Conservation (phyloP, 2,797 vertebrate species). For the Tapera naevia region DNA sequence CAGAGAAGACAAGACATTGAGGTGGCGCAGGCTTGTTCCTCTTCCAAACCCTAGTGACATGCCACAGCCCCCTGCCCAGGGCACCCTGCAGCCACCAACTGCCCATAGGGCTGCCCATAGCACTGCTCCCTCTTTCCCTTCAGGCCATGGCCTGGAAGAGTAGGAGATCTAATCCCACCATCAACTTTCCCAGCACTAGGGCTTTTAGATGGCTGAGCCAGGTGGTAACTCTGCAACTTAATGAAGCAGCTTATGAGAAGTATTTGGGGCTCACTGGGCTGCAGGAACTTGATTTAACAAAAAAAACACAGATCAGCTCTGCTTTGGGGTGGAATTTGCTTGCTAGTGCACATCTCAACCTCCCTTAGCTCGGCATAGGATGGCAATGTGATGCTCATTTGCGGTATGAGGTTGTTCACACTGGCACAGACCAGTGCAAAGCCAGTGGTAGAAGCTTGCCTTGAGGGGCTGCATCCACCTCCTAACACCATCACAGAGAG, state of each 20-base stretch:
- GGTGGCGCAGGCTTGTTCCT: not conserved
- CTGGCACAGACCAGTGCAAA: not conserved
- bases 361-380: not conserved
- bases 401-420: not conserved
- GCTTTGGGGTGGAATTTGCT: not conserved
- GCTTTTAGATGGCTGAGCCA: not conserved
- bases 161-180: not conserved
- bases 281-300: not conserved
- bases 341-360: not conserved
- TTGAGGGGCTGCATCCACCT: not conserved
- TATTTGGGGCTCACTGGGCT: not conserved
- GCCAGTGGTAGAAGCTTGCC: not conserved
- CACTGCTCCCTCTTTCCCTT: not conserved
- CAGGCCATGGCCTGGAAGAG: rapidly evolving
- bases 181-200: too few relatives aligned
- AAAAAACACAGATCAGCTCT: not conserved
- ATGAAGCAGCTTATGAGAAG: not conserved
- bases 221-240: rapidly evolving
- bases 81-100: rapidly evolving
- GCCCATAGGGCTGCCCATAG: rapidly evolving
- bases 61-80: not conserved
- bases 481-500: rapidly evolving
- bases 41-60: too few relatives aligned
- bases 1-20: not conserved
- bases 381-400: not conserved